Evolutionary conservation across 92 coral and sea anemone species (phyloP).

Genomic region (Pocillopora meandrina): DNA sequence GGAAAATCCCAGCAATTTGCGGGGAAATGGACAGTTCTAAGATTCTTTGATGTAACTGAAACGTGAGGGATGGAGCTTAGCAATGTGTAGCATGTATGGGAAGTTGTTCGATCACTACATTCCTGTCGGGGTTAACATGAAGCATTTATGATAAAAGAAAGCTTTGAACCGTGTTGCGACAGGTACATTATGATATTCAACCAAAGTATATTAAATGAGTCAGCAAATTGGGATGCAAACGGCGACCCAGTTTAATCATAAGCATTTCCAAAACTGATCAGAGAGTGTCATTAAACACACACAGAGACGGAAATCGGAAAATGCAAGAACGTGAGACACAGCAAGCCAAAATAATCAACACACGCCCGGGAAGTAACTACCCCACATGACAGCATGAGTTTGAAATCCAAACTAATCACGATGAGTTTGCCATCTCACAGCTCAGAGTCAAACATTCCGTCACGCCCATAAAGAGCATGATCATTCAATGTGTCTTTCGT

Average conservation of each 20-base stretch:
- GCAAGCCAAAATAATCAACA: constrained; percentile 3
- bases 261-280: constrained; percentile 2
- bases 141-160: no score
- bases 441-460: neutral
- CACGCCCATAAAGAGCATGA: no score
- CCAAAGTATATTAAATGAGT: neutral
- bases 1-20: no score
- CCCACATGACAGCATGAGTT: neutral
- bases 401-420: neutral
- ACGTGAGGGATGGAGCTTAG: no score
- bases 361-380: neutral
- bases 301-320: neutral
- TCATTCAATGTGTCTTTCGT: no score
- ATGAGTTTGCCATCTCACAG: neutral
- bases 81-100: no score
- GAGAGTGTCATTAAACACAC: neutral
- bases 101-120: no score
- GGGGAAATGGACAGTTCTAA: no score
- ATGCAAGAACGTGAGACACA: constrained; percentile 12
- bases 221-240: no score
- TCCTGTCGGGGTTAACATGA: no score
- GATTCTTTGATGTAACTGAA: no score
- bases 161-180: no score
- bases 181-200: neutral
- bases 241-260: neutral